Base-by-base conservation (phyloP, 2,113 vertebrate species). In the Perca schrenkii region DNA sequence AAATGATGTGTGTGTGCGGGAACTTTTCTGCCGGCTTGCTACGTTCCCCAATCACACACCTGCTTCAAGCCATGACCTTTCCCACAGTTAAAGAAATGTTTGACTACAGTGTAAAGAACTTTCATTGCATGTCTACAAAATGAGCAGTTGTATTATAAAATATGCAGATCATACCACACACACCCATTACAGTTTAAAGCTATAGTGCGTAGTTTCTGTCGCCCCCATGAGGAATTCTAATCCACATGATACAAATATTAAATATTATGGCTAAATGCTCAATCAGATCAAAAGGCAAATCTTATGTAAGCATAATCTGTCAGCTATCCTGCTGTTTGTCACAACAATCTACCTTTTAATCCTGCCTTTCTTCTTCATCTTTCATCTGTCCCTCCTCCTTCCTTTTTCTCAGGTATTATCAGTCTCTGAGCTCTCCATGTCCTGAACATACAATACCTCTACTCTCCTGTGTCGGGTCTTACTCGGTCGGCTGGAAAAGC, bases 401-500 rank as follows among this genome's bases (percentile, higher is more conserved):
- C 40, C n/a, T 47, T 50, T 65, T 68, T 57, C 13, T 15, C 19
- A 61, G 69, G 77, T 74, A 47, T 73, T 64, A 57, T 82, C 53
- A 68, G 67, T 80, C 58, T 83, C 43, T 10, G 15, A 79, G 60
- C 81, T 83, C 25, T 47, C 2, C 54, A 17, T 22, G 11, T 61
- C 64, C 65, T 62, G 17, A 73, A 74, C 49, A 0, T 54, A 86
- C 78, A 86, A 84, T 74, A 57, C 74, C 65, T 61, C 82, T 52
- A 0, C 77, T 77, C 85, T 84, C 49, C 67, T 68, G 78, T 80
- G 75, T 68, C 54, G 15, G 69, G n/a, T 40, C 54, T 58, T 86
- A 73, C 36, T 87, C 62, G 34, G 75, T 80, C 68, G 12, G 63
- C 54, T 80, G 28, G 74, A 79, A 81, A 80, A 76, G 56, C 64